phyloP scores from a whole-genome alignment of 2,797 vertebrate species.

The Chaetophractus vellerosus region DNA sequence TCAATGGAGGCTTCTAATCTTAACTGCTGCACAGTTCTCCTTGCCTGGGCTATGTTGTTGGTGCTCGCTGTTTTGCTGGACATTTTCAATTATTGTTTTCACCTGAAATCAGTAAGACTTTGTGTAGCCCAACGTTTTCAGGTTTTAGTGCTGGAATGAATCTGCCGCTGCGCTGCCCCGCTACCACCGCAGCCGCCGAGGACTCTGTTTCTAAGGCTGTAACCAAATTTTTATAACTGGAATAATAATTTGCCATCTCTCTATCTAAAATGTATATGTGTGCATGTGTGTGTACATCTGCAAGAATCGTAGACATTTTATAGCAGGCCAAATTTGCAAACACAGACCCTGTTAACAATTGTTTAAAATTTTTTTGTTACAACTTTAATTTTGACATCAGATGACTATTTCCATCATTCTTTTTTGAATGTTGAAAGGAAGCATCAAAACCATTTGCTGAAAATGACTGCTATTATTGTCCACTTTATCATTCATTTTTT shows the following conservation, averaged over 20 bases:
- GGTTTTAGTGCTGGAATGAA: no score
- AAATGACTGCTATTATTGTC: neutral
- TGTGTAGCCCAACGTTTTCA: no score
- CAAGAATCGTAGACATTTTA: neutral
- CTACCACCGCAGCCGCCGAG: no score
- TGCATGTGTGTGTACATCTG: neutral
- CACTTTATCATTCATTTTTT: neutral
- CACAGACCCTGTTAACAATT: neutral
- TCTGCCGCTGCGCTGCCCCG: no score
- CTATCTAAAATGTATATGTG: neutral
- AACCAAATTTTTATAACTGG: neutral
- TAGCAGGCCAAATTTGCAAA: neutral
- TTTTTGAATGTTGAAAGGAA: neutral
- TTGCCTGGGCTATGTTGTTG: conserved; percentile 94
- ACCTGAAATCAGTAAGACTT: no score
- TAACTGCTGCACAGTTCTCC: conserved; percentile 95
- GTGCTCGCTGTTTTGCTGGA: conserved; percentile 95
- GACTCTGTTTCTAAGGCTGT: no score
- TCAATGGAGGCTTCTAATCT: conserved; percentile 96
- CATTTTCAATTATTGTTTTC: conserved; percentile 89
- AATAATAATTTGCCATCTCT: neutral
- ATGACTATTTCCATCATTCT: neutral
- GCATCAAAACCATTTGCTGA: neutral
- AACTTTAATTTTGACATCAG: conserved; percentile 14
- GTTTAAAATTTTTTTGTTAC: neutral